Evolutionary conservation across 2,888 invertebrate genomes (phyloP), one percentile per base, ranked within the genome.

Genomic region (Pocota personata): DNA sequence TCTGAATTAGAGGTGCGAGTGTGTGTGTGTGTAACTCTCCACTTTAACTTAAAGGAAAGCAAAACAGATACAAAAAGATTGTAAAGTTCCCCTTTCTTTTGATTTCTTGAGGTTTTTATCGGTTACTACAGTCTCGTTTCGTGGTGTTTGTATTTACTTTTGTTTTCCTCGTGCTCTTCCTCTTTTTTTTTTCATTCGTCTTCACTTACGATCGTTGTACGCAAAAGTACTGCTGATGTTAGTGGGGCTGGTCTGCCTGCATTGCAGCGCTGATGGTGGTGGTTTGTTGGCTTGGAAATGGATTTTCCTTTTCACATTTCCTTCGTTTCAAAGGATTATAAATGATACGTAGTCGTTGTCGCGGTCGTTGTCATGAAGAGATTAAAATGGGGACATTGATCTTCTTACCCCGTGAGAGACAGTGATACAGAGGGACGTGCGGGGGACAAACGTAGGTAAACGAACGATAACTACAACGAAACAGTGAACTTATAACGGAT

Each of bases 351-450:
- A 69, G 75, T 69, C 60, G 62, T 16, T 21, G 24, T 14, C 35
- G 48, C 48, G 10, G 48, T 40, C 19, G 46, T 46, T 40, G 43
- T 67, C 67, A 67, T 78, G 62, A 52, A 71, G 76, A 67, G 66
- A 86, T 86, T 80, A 82, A 86, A 77, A 82, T 77, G 86, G 72
- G 86, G 86, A 82, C 86, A 77, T 77, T 86, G 86, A 86, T 86
- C 86, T 86, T 66, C 46, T 86, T 86, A 57, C 35, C 37, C 67
- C 52, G 43, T 43, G 50, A 40, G 52, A 35, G 67, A 46, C 46
- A 35, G 43, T 16, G 24, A 37, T 30, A 8, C 19, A 19, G 30
- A 32, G 35, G 37, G 30, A 24, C 24, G 40, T 8, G 40, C 27
- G 50, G 60, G 73, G 69, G 40, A 40, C 16, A 32, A 78, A 58